A percentile compares a stretch with the other conserved stretches of the same genome.
phyloP scores from a whole-genome alignment of 2,113 vertebrate genomes.

The Phalacrocorax brasilianus region DNA sequence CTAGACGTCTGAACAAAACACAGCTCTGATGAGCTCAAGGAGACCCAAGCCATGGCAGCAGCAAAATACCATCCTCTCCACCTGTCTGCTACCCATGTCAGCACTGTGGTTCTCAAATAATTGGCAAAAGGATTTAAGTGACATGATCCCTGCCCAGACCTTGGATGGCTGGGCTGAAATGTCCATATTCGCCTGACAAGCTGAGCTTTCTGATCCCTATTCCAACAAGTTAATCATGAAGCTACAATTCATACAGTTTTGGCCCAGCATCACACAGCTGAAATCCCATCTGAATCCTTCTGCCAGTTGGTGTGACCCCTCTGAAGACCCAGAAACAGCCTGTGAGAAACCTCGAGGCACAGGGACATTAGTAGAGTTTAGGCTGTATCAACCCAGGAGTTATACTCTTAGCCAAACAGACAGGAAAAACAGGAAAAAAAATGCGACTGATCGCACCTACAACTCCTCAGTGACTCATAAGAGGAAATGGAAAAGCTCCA shows the following conservation, averaged over 20 bases:
- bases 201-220: not conserved
- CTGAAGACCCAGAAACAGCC: not conserved
- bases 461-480: not conserved
- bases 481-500: conserved; percentile 1
- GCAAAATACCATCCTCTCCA: not conserved
- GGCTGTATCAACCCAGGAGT: not conserved
- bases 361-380: not conserved
- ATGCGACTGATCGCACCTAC: not conserved
- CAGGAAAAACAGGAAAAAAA: not conserved
- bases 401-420: not conserved
- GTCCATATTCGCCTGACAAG: not conserved
- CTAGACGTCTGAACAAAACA: not conserved
- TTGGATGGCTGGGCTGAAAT: not conserved
- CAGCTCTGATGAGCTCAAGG: not conserved
- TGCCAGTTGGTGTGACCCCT: not conserved
- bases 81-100: not conserved
- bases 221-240: not conserved
- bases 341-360: not conserved
- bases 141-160: not conserved
- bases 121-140: not conserved
- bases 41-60: not conserved
- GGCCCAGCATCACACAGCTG: not conserved
- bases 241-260: not conserved
- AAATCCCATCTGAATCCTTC: not conserved
- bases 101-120: not conserved